Conservation (phyloP, 2,113 vertebrate species). For the Hucho hucho region DNA sequence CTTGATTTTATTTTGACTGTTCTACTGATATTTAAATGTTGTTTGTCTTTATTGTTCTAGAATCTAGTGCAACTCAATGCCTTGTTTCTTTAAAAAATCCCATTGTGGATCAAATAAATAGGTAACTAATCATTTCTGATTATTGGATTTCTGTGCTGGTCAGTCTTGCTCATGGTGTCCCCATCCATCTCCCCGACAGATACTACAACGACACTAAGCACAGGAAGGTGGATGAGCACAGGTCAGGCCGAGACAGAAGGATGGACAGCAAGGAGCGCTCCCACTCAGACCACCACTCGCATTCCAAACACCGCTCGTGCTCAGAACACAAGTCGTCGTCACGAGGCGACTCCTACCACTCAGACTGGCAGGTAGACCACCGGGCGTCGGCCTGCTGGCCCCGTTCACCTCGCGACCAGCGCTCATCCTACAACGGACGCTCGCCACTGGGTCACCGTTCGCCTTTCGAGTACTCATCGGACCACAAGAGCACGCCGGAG, state of each 20-base stretch:
- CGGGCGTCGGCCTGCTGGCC: constrained; percentile 85
- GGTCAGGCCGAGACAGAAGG: constrained; percentile 85
- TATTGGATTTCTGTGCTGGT: neutral
- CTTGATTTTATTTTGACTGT: too few species aligned
- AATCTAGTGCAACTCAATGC: too few species aligned
- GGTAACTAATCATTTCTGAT: neutral
- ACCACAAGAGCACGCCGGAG: constrained; percentile 96
- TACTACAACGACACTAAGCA: constrained; percentile 92
- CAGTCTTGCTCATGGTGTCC: neutral
- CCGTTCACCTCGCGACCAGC: constrained; percentile 89
- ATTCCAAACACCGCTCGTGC: constrained; percentile 82
- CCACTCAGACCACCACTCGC: constrained; percentile 84
- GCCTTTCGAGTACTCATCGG: constrained; percentile 93
- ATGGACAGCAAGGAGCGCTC: constrained; percentile 87
- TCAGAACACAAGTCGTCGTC: constrained; percentile 85
- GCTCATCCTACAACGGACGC: constrained; percentile 88
- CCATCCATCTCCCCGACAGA: constrained; percentile 55
- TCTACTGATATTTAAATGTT: too few species aligned
- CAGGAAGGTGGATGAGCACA: constrained; percentile 90
- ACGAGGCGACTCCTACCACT: constrained; percentile 87
- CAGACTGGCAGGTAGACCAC: constrained; percentile 94
- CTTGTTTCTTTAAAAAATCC: too few species aligned
- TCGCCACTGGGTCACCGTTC: constrained; percentile 87
- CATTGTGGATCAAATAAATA: neutral
- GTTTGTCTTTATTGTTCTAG: too few species aligned